Percentiles rank a stretch among this genome's conserved stretches.
These are phyloP conservation scores for Semibalanus balanoides DNA, from an alignment of 1,140 invertebrate species.

Conservation along the genomic window DNA sequence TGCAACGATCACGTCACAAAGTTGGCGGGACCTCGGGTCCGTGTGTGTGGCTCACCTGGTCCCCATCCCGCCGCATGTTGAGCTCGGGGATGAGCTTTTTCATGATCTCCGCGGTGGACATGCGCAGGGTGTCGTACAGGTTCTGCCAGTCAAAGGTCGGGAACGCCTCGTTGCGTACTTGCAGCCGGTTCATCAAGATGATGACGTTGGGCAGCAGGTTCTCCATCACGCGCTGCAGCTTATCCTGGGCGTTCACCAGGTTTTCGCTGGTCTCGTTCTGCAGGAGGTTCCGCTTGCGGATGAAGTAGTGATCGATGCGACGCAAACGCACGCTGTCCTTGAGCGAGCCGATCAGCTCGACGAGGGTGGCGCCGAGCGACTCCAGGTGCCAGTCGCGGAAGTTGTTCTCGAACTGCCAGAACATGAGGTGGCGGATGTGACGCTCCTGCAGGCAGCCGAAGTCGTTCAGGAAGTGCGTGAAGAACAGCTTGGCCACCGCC, in stretches of 20 bases:
- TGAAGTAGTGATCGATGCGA: conserved; percentile 52
- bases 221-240: conserved; percentile 47
- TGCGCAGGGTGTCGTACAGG: neutral
- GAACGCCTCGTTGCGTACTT: neutral
- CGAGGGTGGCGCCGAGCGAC: conserved; percentile 46
- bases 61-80: too few species aligned
- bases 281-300: conserved; percentile 52
- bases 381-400: conserved; percentile 51
- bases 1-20: too few species aligned
- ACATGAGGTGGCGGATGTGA: conserved; percentile 59
- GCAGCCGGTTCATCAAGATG: conserved; percentile 45
- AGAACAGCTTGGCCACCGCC: conserved; percentile 41
- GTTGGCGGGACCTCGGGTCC: too few species aligned
- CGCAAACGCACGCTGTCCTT: conserved; percentile 35
- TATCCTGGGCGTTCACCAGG: conserved; percentile 44
- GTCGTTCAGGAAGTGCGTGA: conserved; percentile 35
- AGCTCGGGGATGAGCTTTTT: neutral
- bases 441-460: conserved; percentile 37
- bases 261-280: conserved; percentile 47
- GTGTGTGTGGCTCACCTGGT: too few species aligned
- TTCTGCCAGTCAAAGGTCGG: neutral
- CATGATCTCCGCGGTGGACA: neutral
- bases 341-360: conserved; percentile 40
- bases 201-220: conserved; percentile 52
- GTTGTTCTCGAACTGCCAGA: conserved; percentile 56